Conservation (phyloP, 2,888 invertebrate species). For the Brachylomia viminalis region DNA sequence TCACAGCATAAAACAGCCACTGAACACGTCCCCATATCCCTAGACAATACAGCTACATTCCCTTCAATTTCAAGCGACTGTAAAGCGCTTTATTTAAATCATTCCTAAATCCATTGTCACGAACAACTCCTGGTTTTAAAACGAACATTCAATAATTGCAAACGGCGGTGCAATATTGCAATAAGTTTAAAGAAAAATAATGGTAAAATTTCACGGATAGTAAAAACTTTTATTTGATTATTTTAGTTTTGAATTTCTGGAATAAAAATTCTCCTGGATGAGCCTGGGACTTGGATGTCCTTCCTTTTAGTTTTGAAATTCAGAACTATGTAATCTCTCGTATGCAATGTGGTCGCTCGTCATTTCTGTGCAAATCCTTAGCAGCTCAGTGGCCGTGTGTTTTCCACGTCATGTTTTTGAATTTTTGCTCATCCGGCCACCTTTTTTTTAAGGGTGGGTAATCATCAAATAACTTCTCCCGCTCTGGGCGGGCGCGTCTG, state of each 20-base stretch:
- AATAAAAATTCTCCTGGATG: not conserved
- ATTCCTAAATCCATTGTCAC: conserved; percentile 23
- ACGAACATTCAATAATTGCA: conserved; percentile 20
- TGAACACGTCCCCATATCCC: conserved; percentile 31
- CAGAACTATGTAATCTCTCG: not conserved
- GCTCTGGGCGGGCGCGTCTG: no score
- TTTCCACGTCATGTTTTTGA: not conserved
- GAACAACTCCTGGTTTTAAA: conserved; percentile 31
- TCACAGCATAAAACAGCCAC: conserved; percentile 14
- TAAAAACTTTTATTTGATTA: not conserved
- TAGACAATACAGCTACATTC: conserved; percentile 38
- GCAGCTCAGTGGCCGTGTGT: not conserved
- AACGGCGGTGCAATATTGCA: conserved; percentile 18
- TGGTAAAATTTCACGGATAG: not conserved
- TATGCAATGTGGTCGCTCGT: not conserved
- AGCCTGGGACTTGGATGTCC: accelerated
- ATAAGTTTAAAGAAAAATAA: conserved; percentile 2
- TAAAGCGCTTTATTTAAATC: conserved; percentile 52
- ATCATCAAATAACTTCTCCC: no score
- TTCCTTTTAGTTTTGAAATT: not conserved
- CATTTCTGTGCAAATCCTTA: not conserved
- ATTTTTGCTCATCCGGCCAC: not conserved
- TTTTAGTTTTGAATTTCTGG: not conserved
- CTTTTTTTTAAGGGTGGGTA: no score
- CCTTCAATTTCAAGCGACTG: conserved; percentile 44